Evolutionary conservation across 2,797 vertebrate species (phyloP).

Genomic region (Diglossa cyanea): DNA sequence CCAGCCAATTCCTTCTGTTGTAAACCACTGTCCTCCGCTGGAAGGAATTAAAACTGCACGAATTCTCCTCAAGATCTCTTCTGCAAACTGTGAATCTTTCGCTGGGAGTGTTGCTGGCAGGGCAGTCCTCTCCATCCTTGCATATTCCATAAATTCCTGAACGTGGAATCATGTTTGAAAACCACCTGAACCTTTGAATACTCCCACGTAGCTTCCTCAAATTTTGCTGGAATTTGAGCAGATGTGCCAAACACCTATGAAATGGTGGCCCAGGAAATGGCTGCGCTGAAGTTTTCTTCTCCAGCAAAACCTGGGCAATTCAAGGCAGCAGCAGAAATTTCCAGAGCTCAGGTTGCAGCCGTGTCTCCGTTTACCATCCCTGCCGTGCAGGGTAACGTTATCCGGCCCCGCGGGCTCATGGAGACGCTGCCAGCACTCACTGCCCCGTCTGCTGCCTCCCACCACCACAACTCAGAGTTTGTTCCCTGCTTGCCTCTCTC

Average conservation of each 20-base stretch:
- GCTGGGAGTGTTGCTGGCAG: neutral
- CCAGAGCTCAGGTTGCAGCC: neutral
- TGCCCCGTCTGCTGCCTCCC: rapidly evolving
- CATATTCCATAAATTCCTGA: neutral
- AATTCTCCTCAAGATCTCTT: neutral
- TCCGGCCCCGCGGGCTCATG: rapidly evolving
- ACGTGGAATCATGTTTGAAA: rapidly evolving
- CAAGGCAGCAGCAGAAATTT: neutral
- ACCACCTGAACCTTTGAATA: neutral
- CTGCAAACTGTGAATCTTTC: rapidly evolving
- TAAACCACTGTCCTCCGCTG: slow-evolving; percentile 59
- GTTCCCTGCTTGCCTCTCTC: neutral
- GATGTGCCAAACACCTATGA: neutral
- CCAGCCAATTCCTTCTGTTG: neutral
- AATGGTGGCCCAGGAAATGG: neutral
- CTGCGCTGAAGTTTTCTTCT: neutral
- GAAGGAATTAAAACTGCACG: slow-evolving; percentile 48
- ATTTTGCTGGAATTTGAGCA: neutral
- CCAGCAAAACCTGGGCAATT: neutral
- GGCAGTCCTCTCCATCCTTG: rapidly evolving
- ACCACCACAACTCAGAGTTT: rapidly evolving
- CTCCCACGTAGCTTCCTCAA: rapidly evolving
- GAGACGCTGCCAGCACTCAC: neutral
- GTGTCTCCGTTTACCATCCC: neutral
- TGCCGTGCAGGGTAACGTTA: neutral